These are phyloP conservation scores for Erynnis tages DNA, from an alignment of 2,888 invertebrate genomes.

Conservation along the genomic window DNA sequence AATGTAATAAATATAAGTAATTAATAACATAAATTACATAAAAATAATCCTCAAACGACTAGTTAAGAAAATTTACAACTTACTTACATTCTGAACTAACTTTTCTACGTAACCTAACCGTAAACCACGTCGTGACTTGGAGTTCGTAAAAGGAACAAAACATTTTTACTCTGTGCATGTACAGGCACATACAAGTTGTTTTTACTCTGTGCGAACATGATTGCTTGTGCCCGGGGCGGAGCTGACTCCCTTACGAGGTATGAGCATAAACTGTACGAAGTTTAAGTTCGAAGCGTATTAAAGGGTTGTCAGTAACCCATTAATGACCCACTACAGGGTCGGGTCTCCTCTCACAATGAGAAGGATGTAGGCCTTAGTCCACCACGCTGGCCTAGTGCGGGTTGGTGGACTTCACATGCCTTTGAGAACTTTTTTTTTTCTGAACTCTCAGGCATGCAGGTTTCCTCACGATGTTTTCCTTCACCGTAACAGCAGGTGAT, in stretches of 20 bases:
- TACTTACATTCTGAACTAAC: not conserved
- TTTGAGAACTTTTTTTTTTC: no score
- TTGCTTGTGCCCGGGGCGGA: slow-evolving; percentile 6
- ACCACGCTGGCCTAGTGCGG: no score
- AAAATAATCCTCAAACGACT: not conserved
- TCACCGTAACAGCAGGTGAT: no score
- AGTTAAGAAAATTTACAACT: not conserved
- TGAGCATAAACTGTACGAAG: not conserved
- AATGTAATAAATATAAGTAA: no score
- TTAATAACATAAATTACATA: not conserved
- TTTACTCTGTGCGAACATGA: slow-evolving; percentile 12
- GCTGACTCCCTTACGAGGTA: not conserved
- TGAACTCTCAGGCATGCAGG: no score
- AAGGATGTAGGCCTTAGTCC: no score
- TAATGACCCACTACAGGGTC: no score
- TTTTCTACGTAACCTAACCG: not conserved
- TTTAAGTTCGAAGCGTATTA: no score
- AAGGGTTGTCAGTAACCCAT: no score
- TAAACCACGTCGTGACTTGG: not conserved
- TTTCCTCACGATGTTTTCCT: no score
- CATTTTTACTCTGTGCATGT: not conserved
- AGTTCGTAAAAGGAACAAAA: not conserved
- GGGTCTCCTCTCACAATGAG: no score
- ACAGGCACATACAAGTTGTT: not conserved
- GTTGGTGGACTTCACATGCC: no score